Evolutionary conservation across 2,888 invertebrate genomes (phyloP), one percentile per base, ranked within the genome.

Genomic region (Autographa gamma): DNA sequence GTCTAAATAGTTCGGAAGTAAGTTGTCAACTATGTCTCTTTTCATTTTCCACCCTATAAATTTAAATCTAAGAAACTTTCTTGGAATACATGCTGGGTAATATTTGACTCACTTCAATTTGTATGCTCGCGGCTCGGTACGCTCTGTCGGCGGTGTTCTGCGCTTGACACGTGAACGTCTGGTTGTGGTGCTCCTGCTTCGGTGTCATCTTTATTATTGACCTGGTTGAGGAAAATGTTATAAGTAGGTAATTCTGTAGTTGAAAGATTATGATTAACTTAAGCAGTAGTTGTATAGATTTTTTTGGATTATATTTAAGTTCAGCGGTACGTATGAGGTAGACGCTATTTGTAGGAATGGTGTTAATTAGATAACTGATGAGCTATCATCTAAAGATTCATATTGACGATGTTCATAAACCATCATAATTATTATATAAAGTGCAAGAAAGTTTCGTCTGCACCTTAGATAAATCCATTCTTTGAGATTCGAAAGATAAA

Each of bases 81-180:
- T 32, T 6, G 18, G 7, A 63, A 52, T 19, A 32, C 43, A 43
- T 48, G n/a, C 48, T 6, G n/a, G 48, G 48, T 48, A 6, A 48
- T 48, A 48, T 48, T 9, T 4, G 32, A 68, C 96, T 96, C 85
- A 97, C 98, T 97, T 98, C 98, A 66, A 99, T 96, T 76, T 97
- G 97, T 74, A 98, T 97, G 91, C 97, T 97, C 9, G 98, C 98
- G 67, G 97, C 97, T 86, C 97, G 96, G 86, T 98, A 98, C 6
- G 98, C 97, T 76, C 98, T 96, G 90, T 98, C 98, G 9, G 98
- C 98, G 0, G 98, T 98, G 89, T 98, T 98, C 91, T 98, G 98
- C 65, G 98, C 98, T 96, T 98, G 98, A 90, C 99, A 99, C 41
- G 98, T 98, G 88, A 98, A 98, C 0, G 97, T 98, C 75, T 98